Evolutionary conservation across 2,113 vertebrate genomes (phyloP).

Genomic region (Colossoma macropomum): DNA sequence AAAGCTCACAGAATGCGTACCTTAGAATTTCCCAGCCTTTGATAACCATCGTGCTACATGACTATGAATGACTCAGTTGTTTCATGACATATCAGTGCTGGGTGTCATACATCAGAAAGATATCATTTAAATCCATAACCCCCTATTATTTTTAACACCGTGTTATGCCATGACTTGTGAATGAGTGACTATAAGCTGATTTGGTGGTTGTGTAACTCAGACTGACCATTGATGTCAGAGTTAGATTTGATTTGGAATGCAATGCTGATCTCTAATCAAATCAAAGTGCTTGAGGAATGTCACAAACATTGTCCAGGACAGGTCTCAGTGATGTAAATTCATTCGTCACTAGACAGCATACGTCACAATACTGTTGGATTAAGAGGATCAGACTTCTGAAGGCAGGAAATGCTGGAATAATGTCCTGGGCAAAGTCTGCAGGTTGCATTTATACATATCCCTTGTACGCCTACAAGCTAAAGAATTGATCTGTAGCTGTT

Average conservation of each 20-base stretch:
- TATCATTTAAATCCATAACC: background rate
- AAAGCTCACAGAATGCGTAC: background rate
- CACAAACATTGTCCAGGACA: background rate
- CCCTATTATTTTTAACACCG: background rate
- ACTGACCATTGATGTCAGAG: background rate
- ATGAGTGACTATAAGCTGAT: too few relatives aligned
- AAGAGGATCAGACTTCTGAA: too few relatives aligned
- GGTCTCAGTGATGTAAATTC: background rate
- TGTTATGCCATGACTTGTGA: too few relatives aligned
- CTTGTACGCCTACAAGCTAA: too few relatives aligned
- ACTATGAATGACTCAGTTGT: background rate
- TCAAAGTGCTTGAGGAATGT: background rate
- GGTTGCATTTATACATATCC: too few relatives aligned
- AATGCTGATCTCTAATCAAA: background rate
- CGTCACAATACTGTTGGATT: too few relatives aligned
- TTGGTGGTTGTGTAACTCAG: too few relatives aligned
- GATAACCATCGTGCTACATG: slow-evolving; percentile 16
- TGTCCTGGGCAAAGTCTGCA: too few relatives aligned
- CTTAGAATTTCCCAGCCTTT: slow-evolving; percentile 43
- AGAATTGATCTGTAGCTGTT: too few relatives aligned
- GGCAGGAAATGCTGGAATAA: too few relatives aligned
- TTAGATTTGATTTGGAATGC: background rate
- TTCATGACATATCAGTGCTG: background rate
- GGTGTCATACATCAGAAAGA: background rate
- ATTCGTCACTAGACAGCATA: background rate